Conservation (phyloP, 2,888 invertebrate species). For the Latrodectus elegans region DNA sequence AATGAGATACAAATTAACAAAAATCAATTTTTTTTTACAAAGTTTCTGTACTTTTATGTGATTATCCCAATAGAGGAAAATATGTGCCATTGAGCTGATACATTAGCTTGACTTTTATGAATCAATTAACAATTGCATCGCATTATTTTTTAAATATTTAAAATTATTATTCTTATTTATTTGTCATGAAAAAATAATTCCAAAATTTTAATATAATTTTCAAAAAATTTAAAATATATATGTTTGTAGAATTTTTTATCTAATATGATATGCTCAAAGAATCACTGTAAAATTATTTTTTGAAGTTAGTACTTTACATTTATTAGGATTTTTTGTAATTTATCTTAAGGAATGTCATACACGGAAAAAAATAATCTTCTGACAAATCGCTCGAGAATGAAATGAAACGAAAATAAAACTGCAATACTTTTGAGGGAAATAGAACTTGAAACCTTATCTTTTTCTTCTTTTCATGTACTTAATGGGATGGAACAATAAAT, state of each 20-base stretch:
- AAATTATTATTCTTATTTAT: too few relatives aligned
- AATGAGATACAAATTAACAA: too few relatives aligned
- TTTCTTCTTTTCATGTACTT: conserved; percentile 14
- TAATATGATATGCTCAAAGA: background rate
- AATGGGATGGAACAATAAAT: conserved; percentile 38
- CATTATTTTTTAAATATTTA: too few relatives aligned
- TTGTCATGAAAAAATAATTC: background rate
- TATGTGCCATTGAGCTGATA: too few relatives aligned
- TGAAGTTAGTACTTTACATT: background rate
- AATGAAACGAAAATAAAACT: too few relatives aligned
- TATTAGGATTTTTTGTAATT: background rate
- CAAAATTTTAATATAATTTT: background rate
- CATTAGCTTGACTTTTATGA: too few relatives aligned
- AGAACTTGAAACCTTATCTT: conserved; percentile 6
- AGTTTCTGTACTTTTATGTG: too few relatives aligned
- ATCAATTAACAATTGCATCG: too few relatives aligned
- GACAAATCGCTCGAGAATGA: too few relatives aligned
- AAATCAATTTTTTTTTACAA: too few relatives aligned
- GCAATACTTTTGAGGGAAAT: background rate
- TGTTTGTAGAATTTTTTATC: background rate
- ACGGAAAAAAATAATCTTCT: conserved; percentile 10
- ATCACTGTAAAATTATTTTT: background rate
- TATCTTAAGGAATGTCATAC: background rate
- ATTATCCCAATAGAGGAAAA: too few relatives aligned
- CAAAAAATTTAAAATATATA: background rate